phyloP scores from a whole-genome alignment of 2,113 vertebrate species.

The Cyphomyrus discorhynchus region DNA sequence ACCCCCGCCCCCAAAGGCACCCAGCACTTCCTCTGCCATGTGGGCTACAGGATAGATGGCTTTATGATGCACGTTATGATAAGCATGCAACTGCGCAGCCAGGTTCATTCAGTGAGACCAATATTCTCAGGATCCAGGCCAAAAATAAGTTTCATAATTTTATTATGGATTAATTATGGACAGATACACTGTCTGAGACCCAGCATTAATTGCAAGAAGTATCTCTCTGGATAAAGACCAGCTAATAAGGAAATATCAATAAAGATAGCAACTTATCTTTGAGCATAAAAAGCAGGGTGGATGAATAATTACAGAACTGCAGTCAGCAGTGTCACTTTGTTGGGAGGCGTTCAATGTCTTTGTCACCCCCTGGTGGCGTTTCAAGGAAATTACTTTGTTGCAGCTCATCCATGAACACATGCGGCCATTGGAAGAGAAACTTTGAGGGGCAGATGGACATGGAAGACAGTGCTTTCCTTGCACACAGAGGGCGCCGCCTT shows the following conservation, averaged over 20 bases:
- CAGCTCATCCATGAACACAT: slow-evolving; percentile 60
- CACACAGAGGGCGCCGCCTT: slow-evolving; percentile 42
- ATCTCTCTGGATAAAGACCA: not conserved
- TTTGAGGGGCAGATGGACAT: slow-evolving; percentile 10
- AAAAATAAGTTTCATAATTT: not conserved
- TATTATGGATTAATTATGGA: not conserved
- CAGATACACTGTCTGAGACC: not conserved
- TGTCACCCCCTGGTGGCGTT: slow-evolving; percentile 31
- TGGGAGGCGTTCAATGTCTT: slow-evolving; percentile 22
- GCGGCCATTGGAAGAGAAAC: slow-evolving; percentile 34
- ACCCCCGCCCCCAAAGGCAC: not conserved
- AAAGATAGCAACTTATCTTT: not conserved
- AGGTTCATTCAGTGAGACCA: not conserved
- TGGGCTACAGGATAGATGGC: not conserved
- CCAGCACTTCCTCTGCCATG: not conserved
- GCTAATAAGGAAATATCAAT: not conserved
- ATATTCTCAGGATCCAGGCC: not conserved
- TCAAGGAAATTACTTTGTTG: slow-evolving; percentile 43
- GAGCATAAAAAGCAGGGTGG: not conserved
- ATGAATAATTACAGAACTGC: not conserved
- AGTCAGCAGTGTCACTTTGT: not conserved
- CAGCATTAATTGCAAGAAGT: not conserved
- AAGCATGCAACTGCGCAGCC: not conserved
- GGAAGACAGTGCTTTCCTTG: slow-evolving; percentile 49
- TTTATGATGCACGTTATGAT: not conserved